Percentiles rank a stretch among this genome's conserved stretches.
phyloP scores from a whole-genome alignment of 2,888 invertebrate species.

The Lasius platythorax region DNA sequence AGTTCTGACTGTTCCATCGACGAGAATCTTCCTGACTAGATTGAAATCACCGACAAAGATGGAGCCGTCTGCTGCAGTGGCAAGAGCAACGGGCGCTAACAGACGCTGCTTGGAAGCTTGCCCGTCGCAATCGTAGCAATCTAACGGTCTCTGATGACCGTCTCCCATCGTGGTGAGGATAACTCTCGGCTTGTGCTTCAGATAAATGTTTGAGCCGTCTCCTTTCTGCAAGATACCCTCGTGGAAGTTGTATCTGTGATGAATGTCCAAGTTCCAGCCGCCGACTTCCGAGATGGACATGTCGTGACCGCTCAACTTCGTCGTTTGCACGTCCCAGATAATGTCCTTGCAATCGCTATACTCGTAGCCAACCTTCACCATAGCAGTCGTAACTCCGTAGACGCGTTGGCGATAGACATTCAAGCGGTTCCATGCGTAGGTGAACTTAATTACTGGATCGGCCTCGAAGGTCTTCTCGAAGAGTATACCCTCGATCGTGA shows the following conservation, averaged over 20 bases:
- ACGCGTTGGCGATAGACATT: slow-evolving; percentile 99
- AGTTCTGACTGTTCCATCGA: slow-evolving; percentile 94
- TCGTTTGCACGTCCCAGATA: slow-evolving; percentile 98
- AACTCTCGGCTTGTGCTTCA: slow-evolving; percentile 96
- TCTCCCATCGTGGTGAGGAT: slow-evolving; percentile 97
- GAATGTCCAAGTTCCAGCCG: slow-evolving; percentile 99
- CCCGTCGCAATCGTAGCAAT: slow-evolving; percentile 94
- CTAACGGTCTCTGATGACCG: slow-evolving; percentile 95
- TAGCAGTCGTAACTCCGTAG: slow-evolving; percentile 97
- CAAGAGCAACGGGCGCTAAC: slow-evolving; percentile 96
- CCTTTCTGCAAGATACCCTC: slow-evolving; percentile 99
- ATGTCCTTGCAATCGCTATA: slow-evolving; percentile 96
- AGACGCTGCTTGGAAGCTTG: slow-evolving; percentile 93
- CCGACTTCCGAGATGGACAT: slow-evolving; percentile 99
- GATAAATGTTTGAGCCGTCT: slow-evolving; percentile 97
- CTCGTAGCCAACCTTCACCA: slow-evolving; percentile 98
- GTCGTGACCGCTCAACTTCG: slow-evolving; percentile 97
- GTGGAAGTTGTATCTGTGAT: slow-evolving; percentile 99
- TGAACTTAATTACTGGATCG: slow-evolving; percentile 98
- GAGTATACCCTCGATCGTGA: slow-evolving; percentile 97
- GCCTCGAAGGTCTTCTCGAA: slow-evolving; percentile 98
- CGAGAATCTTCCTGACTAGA: slow-evolving; percentile 94
- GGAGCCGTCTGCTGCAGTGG: slow-evolving; percentile 96
- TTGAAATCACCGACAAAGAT: slow-evolving; percentile 98
- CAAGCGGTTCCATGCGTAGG: slow-evolving; percentile 98